phyloP scores from a whole-genome alignment of 1,140 invertebrate species.

The Odontomachus brunneus region DNA sequence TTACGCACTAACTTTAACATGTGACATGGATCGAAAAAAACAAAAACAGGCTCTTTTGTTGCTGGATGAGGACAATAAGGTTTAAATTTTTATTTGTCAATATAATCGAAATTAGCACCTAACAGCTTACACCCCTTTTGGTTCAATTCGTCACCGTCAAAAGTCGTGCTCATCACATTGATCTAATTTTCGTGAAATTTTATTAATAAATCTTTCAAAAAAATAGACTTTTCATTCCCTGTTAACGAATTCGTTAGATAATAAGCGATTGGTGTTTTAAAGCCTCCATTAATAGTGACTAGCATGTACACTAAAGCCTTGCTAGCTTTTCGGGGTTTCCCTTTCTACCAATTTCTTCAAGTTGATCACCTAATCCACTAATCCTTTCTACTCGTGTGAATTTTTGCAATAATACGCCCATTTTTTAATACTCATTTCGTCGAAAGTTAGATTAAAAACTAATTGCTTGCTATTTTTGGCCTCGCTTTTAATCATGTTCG shows the following conservation, averaged over 20 bases:
- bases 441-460: too few relatives aligned
- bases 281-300: not conserved
- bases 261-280: slow-evolving; percentile 9
- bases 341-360: too few relatives aligned
- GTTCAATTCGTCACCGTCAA: slow-evolving; percentile 63
- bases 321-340: too few relatives aligned
- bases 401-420: too few relatives aligned
- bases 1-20: too few relatives aligned
- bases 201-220: slow-evolving; percentile 48
- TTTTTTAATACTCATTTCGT: too few relatives aligned
- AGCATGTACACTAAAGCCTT: not conserved
- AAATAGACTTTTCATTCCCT: slow-evolving; percentile 21
- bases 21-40: slow-evolving; percentile 48
- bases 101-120: slow-evolving; percentile 60
- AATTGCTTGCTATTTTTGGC: too few relatives aligned
- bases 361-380: too few relatives aligned
- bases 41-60: slow-evolving; percentile 48
- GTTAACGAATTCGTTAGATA: slow-evolving; percentile 6
- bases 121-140: slow-evolving; percentile 55
- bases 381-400: too few relatives aligned
- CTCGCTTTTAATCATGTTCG: too few relatives aligned
- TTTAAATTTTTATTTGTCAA: slow-evolving; percentile 35
- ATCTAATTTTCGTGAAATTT: slow-evolving; percentile 47
- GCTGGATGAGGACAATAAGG: slow-evolving; percentile 63
- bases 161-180: slow-evolving; percentile 48